Base-by-base conservation (phyloP, 2,797 vertebrate genomes). In the Muraenolepis orangiensis region DNA sequence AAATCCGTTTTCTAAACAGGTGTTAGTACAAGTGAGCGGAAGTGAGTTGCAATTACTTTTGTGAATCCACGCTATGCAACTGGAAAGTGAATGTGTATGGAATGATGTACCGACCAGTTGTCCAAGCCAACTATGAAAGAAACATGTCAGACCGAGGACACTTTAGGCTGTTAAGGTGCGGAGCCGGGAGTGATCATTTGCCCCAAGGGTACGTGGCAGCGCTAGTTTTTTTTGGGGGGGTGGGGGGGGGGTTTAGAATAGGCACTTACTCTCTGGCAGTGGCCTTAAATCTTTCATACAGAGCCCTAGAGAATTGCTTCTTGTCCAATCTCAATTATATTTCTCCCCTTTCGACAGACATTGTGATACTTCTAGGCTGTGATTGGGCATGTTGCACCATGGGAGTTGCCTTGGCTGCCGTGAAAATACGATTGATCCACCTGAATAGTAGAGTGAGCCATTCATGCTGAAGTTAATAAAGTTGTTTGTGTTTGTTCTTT, bases 381-480 rank as follows among this genome's bases (percentile, higher is more conserved):
- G 87, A 86, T 80, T 83, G 38, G 38, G 80, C 82, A 28, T 75
- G 82, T 84, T 85, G 89, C 83, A 77, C 86, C 82, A 83, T 80
- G 75, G 73, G 86, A 88, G 87, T 91, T 84, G 83, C 80, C 73
- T 61, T 71, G 78, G 79, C 77, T 84, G 79, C 82, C 69, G 61
- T 38, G 51, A 85, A 86, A 87, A 75, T 84, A 83, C 85, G 86
- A 82, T 87, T 84, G 82, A 87, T 84, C 88, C 8, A 38, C 6
- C 36, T 38, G 5, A 38, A 38, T 38, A 4, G 8, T n/a, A 11
- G 6, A 6, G 36, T 38, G 36, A 38, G 36, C 5, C 36, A 38
- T 38, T 38, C 10, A 38, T 38, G 36, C 36, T 38, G 36, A 38
- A 38, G 36, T 38, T 4, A 38, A 38, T 3, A 3, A 34, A 34